A percentile compares a stretch with the other conserved stretches of the same genome.
Conservation (phyloP, 1,140 invertebrate genomes). For the Sweltsa coloradensis region DNA sequence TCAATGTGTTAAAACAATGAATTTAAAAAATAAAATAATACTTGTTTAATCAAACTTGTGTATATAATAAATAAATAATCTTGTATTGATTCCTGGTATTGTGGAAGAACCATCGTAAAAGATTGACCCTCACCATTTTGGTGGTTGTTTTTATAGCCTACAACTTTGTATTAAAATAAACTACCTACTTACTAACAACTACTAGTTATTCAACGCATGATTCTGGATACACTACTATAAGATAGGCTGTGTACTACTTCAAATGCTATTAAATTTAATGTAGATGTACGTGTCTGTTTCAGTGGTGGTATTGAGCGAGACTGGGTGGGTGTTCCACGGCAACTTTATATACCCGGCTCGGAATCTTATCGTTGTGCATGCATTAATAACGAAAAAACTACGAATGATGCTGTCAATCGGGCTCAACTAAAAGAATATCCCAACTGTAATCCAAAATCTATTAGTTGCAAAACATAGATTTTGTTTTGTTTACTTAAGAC, state of each 20-base stretch:
- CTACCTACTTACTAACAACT: background rate
- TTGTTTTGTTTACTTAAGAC: too few species aligned
- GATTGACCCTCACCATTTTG: too few species aligned
- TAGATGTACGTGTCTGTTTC: slow-evolving; percentile 27
- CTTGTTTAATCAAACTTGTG: too few species aligned
- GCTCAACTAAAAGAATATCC: slow-evolving; percentile 45
- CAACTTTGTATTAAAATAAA: slow-evolving; percentile 8
- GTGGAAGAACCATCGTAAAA: too few species aligned
- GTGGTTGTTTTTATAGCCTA: slow-evolving; percentile 3
- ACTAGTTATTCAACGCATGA: background rate
- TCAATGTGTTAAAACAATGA: too few species aligned
- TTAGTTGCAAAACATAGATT: too few species aligned
- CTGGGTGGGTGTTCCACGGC: slow-evolving; percentile 77
- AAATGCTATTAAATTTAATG: too few species aligned
- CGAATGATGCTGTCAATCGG: slow-evolving; percentile 35
- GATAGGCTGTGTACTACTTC: too few species aligned
- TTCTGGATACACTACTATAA: too few species aligned
- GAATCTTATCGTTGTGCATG: slow-evolving; percentile 66
- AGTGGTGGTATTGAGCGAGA: slow-evolving; percentile 75
- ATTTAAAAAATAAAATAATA: too few species aligned
- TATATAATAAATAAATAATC: too few species aligned
- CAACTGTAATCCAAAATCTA: slow-evolving; percentile 31
- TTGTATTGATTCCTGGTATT: too few species aligned
- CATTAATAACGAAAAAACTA: slow-evolving; percentile 39
- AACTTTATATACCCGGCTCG: slow-evolving; percentile 51